Evolutionary conservation across 2,797 vertebrate species (phyloP), one percentile per base, ranked within the genome.

Genomic region (Microcaecilia unicolor): DNA sequence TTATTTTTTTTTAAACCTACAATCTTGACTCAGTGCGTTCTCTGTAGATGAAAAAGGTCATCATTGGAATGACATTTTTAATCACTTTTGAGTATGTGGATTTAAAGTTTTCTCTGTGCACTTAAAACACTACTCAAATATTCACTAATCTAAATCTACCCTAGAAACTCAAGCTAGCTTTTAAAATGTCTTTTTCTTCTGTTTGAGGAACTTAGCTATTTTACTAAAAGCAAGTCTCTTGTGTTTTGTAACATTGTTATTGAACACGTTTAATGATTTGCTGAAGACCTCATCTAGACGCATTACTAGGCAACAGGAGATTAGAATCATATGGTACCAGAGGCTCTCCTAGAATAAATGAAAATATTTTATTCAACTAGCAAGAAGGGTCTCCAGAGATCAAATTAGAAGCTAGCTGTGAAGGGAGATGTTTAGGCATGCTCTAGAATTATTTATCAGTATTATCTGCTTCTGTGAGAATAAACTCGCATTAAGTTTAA

Each of bases 391-490:
- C 77, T 75, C 81, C 46, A 53, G 80, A 74, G 80, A 86, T 80
- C 80, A 84, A 83, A 87, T 89, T 81, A 86, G 77, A 73, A 75
- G 70, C 76, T 80, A 55, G 65, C 75, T 85, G 77, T 78, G 82
- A 85, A 79, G 73, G 77, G 70, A 80, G 69, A 76, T 79, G 66
- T 76, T 85, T 81, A 78, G 70, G 75, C 76, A 78, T 75, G 76
- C 67, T 64, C 73, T 70, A 67, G 78, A 85, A 85, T 88, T 83
- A 84, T 83, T 84, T 82, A 85, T 80, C 74, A 73, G 71, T 60
- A 73, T 81, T 80, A 78, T 78, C 64, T 74, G 67, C 64, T 72
- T 64, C 66, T 74, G 64, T 71, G 59, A 72, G 70, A 76, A 75
- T 76, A 74, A 83, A 78, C 70, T 78, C 70, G 72, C 67, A 78